Evolutionary conservation across 2,113 vertebrate species (phyloP).

Genomic region (Triplophysa siluroides): DNA sequence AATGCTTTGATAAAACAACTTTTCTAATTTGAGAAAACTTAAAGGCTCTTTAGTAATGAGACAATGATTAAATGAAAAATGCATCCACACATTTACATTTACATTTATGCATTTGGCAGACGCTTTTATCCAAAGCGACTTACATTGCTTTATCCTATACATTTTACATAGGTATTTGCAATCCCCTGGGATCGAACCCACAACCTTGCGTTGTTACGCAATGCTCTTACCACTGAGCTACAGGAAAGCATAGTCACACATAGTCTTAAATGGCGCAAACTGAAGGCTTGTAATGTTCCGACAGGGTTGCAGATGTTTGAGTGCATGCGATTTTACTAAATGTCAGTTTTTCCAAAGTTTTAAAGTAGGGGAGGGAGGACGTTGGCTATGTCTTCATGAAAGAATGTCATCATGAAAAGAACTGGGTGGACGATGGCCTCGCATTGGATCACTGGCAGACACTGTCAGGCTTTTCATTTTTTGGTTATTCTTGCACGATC

Average conservation of each 20-base stretch:
- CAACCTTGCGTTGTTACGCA: too few species aligned
- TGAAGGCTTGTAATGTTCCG: slow-evolving; percentile 6
- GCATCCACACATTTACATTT: too few species aligned
- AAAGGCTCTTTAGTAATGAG: neutral
- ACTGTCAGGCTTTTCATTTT: neutral
- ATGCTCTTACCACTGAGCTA: too few species aligned
- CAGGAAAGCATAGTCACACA: too few species aligned
- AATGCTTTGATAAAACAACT: neutral
- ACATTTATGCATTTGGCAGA: too few species aligned
- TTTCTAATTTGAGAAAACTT: neutral
- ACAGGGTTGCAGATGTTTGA: slow-evolving; percentile 8
- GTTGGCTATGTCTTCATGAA: slow-evolving; percentile 15
- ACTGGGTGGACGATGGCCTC: neutral
- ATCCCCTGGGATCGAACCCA: too few species aligned
- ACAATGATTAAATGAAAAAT: neutral
- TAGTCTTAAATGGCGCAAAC: neutral
- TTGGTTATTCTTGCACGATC: too few species aligned
- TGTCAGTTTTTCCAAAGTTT: slow-evolving; percentile 42
- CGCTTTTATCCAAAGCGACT: too few species aligned
- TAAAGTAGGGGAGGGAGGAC: neutral
- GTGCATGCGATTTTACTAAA: slow-evolving; percentile 31
- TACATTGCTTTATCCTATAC: too few species aligned
- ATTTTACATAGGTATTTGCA: too few species aligned
- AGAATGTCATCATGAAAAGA: slow-evolving; percentile 15
- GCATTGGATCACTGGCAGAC: neutral